phyloP scores from a whole-genome alignment of 2,797 vertebrate genomes.

The Mus minutoides region DNA sequence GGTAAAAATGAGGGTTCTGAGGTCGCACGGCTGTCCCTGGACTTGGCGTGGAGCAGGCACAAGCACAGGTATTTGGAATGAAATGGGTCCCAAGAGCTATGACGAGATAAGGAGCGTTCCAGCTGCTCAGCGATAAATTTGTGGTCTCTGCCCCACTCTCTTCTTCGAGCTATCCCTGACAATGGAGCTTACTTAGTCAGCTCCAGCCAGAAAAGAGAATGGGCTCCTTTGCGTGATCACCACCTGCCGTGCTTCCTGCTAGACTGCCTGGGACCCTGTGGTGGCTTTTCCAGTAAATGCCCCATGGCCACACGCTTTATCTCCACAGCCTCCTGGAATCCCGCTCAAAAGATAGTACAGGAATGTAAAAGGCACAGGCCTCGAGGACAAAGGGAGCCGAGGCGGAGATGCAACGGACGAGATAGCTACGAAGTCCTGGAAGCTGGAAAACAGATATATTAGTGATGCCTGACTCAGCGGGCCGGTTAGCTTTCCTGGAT shows the following conservation, averaged over 20 bases:
- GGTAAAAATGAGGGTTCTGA: neutral
- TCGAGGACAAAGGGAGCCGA: neutral
- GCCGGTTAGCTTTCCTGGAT: neutral
- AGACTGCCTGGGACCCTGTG: neutral
- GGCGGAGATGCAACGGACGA: neutral
- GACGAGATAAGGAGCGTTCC: neutral
- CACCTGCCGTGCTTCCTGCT: neutral
- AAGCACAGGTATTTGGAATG: fast-evolving
- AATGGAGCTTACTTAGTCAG: neutral
- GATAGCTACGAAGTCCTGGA: neutral
- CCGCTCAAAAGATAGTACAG: conserved; percentile 29
- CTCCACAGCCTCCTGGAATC: conserved; percentile 42
- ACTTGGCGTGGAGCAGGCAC: neutral
- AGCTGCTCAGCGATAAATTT: fast-evolving
- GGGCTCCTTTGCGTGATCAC: neutral
- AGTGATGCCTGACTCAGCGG: neutral
- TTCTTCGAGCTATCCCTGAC: neutral
- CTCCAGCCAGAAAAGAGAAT: neutral
- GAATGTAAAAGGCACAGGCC: conserved; percentile 41
- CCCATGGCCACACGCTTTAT: neutral
- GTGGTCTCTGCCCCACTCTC: neutral
- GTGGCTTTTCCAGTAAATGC: conserved; percentile 7
- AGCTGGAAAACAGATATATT: conserved; percentile 7
- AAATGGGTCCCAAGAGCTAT: neutral
- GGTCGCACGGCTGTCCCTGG: neutral